Base-by-base conservation (phyloP, 2,113 vertebrate genomes). In the Phylloscopus whistleri region DNA sequence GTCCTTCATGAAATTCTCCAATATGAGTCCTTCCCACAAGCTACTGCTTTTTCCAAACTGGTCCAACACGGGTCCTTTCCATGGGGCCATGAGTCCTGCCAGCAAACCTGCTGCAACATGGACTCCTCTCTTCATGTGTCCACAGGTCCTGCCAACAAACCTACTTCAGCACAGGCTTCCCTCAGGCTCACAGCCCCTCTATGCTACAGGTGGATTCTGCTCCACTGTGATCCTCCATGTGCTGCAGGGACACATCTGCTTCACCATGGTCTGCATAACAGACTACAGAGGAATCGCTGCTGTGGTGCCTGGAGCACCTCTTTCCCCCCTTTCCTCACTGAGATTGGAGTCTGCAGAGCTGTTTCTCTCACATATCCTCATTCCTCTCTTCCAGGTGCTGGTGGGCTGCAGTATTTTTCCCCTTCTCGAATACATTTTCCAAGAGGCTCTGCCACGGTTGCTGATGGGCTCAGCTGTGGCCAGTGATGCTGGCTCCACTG, bases 251-350 rank as follows among this genome's bases (percentile, higher is more conserved):
- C 31, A 49, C 23, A 62, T 9, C 21, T 58, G 35, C 33, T 30
- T 69, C 1, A 2, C 21, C 20, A 7, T 0, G 1, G 21, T 17
- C 58, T 41, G 35, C 7, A 27, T 14, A 14, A 63, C 0, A 3
- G 51, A 30, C 41, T 78, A 16, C 39, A 82, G 17, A 39, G 27
- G 10, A 60, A 77, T 72, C 14, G 49, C 24, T 39, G 35, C 46
- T 66, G 5, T 1, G 3, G 9, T 10, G 2, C 10, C 41, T 73
- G 33, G 18, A 46, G 2, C 21, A 41, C 3, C 6, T 70, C 27
- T 24, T 59, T 3, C 10, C 19, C 4, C 5, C 30, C 13, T 39
- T 75, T 60, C 11, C 30, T 59, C 20, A 21, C 5, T 10, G 28
- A 44, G 41, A 9, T 28, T 28, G 24, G 15, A 6, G 13, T 31